phyloP scores from a whole-genome alignment of 1,140 invertebrate genomes.

The Drosophila lacteicornis region DNA sequence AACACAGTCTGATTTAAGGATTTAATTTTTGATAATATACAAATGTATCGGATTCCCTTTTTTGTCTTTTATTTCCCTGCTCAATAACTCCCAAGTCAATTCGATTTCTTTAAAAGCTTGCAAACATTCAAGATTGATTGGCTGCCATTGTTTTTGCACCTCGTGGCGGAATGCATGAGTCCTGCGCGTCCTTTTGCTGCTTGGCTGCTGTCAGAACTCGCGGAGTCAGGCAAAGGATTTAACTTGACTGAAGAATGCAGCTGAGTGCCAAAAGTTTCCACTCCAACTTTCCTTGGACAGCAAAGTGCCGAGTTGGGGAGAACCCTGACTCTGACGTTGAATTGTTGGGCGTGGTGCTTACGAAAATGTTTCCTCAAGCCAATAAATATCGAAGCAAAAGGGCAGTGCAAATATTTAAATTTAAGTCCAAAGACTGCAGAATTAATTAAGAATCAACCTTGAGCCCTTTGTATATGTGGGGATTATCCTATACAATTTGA shows the following conservation, averaged over 20 bases:
- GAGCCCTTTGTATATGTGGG: not conserved
- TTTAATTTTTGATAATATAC: not conserved
- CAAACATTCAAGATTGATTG: constrained; percentile 30
- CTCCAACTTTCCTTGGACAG: constrained; percentile 37
- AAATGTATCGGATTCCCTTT: not conserved
- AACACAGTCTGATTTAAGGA: no score
- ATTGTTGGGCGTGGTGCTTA: constrained; percentile 8
- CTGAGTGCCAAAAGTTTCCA: constrained; percentile 56
- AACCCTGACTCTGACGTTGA: not conserved
- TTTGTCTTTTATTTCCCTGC: not conserved
- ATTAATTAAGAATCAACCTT: not conserved
- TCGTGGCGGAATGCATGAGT: constrained; percentile 24
- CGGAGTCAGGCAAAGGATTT: constrained; percentile 34
- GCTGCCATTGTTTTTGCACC: constrained; percentile 18
- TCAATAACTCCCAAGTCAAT: not conserved
- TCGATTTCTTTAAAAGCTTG: not conserved
- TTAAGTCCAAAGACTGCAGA: not conserved
- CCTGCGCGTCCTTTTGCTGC: not conserved
- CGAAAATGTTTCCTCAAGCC: constrained; percentile 22
- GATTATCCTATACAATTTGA: not conserved
- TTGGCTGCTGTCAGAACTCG: constrained; percentile 15
- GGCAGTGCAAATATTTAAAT: constrained; percentile 14
- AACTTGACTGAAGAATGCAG: constrained; percentile 35
- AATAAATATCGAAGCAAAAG: constrained; percentile 25
- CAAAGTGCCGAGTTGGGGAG: constrained; percentile 15